Evolutionary conservation across 2,113 vertebrate genomes (phyloP).

Genomic region (Emberiza fucata): DNA sequence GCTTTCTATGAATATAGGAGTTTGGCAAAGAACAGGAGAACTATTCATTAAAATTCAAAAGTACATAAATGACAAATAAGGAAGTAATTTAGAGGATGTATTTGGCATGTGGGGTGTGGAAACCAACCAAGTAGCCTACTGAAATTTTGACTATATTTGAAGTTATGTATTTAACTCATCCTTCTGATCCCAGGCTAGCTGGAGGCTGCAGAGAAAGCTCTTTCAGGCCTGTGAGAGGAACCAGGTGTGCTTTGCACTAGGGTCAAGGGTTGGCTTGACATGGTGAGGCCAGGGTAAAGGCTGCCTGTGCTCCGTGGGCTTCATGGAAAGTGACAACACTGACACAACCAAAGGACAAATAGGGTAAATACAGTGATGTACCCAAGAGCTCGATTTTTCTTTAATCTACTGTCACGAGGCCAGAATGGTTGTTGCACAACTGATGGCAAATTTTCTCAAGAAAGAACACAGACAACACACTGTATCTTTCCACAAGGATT

Average conservation of each 20-base stretch:
- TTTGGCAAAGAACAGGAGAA: conserved; percentile 67
- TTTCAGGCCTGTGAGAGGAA: neutral
- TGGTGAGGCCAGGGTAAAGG: neutral
- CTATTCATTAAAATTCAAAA: conserved; percentile 72
- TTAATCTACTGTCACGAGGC: neutral
- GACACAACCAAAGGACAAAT: neutral
- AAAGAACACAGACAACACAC: neutral
- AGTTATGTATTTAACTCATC: conserved; percentile 42
- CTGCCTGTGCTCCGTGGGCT: neutral
- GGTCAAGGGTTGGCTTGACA: neutral
- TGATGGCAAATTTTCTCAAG: neutral
- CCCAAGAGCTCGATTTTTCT: neutral
- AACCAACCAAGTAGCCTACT: conserved; percentile 63
- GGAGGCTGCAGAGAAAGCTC: neutral
- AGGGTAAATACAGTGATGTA: neutral
- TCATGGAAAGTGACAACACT: neutral
- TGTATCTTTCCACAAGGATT: neutral
- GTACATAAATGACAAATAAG: conserved; percentile 73
- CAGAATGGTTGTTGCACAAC: neutral
- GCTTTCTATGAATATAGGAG: conserved; percentile 72
- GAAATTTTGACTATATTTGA: conserved; percentile 63
- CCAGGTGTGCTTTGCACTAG: neutral
- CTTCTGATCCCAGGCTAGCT: conserved; percentile 29
- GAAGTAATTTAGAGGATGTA: conserved; percentile 69
- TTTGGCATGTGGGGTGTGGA: conserved; percentile 64